phyloP scores from a whole-genome alignment of 2,797 vertebrate genomes.

The Sparus aurata region DNA sequence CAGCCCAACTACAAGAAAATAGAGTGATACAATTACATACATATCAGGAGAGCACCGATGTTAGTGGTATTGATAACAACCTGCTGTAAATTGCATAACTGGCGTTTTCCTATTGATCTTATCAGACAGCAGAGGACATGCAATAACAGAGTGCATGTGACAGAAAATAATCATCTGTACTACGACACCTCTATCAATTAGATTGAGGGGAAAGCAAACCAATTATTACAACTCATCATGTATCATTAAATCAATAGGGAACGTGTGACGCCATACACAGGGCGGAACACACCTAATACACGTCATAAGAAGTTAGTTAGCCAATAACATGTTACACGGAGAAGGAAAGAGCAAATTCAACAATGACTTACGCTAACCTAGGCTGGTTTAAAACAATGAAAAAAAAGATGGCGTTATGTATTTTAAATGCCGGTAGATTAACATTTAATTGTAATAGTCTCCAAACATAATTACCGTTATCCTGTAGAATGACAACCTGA shows the following conservation, averaged over 20 bases:
- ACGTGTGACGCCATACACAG: no score
- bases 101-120: neutral
- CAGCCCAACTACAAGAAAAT: slow-evolving; percentile 86
- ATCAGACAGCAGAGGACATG: slow-evolving; percentile 3
- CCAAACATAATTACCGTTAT: neutral
- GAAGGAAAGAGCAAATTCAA: neutral
- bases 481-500: neutral
- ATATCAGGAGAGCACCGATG: neutral
- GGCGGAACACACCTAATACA: neutral
- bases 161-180: neutral
- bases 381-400: no score
- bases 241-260: no score
- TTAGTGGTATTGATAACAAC: neutral
- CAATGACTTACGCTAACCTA: no score
- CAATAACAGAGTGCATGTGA: slow-evolving; percentile 2
- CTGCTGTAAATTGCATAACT: slow-evolving; percentile 28
- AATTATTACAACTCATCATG: neutral
- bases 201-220: neutral
- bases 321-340: neutral
- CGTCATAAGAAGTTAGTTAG: neutral
- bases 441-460: no score
- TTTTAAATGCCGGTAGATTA: no score
- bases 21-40: neutral
- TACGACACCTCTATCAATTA: neutral
- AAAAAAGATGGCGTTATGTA: no score